phyloP scores from a whole-genome alignment of 2,113 vertebrate genomes.

The Mugil cephalus region DNA sequence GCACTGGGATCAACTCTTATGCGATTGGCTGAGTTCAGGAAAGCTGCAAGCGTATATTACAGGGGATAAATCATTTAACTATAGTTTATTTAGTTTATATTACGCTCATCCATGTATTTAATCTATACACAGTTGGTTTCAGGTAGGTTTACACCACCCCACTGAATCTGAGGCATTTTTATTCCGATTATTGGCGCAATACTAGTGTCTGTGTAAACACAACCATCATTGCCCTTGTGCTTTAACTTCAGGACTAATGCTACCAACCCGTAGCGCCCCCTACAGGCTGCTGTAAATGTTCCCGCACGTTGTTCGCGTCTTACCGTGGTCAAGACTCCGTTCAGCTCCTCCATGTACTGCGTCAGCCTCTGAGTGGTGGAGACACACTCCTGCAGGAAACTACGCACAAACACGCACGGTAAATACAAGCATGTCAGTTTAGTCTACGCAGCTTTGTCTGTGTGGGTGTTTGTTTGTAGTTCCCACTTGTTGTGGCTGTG shows the following conservation, averaged over 20 bases:
- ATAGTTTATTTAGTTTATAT: no score
- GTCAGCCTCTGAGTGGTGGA: conserved; percentile 73
- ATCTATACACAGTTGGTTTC: no score
- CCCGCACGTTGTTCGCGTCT: neutral
- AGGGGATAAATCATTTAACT: no score
- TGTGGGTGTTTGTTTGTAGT: conserved; percentile 2
- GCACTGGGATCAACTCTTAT: no score
- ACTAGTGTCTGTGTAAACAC: no score
- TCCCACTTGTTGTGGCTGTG: conserved; percentile 76
- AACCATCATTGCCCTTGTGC: no score
- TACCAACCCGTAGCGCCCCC: neutral
- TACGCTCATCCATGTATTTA: no score
- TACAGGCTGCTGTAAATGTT: neutral
- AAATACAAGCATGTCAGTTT: neutral
- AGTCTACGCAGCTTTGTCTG: neutral
- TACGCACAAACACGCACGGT: conserved; percentile 37
- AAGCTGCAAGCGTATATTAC: no score
- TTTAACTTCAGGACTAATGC: neutral
- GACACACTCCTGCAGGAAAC: conserved; percentile 77
- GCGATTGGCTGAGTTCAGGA: no score
- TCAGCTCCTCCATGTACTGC: conserved; percentile 78
- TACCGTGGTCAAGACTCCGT: conserved; percentile 71
- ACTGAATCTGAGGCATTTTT: no score
- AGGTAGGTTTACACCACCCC: no score
- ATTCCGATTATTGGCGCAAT: no score